Base-by-base conservation (phyloP, 2,113 vertebrate genomes). In the Pipa parva region DNA sequence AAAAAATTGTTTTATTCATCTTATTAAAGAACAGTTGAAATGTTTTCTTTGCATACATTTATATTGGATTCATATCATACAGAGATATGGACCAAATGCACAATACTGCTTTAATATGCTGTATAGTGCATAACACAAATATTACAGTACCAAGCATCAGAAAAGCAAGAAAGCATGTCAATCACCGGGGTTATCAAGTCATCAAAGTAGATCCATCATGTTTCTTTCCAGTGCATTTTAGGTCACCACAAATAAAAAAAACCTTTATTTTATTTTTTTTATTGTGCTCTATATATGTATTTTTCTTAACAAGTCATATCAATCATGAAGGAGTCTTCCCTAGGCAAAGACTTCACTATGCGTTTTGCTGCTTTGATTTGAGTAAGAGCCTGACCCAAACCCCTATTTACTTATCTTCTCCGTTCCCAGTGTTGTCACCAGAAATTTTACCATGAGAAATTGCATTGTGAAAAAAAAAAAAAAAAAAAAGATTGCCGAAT, bases 131-230 rank as follows among this genome's bases (percentile, higher is more conserved):
- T 83, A 84, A 80, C 81, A 79, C 80, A 88, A n/a, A 92, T 87
- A 87, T 90, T 87, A 93, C 89, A 85, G 89, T 91, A 89, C 84
- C 85, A 85, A 90, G 83, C 66, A 79, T 89, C 83, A n/a, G n/a
- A n/a, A 85, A 83, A 78, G 74, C 79, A 82, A 86, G 87, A 90
- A 84, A 42, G 87, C 85, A 85, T 84, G 39, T 79, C 80, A 83
- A 86, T 84, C 78, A 83, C 86, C 82, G 79, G 13, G 36, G 29
- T 83, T 83, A 81, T 84, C 84, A 85, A 85, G 81, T 86, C 86
- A 77, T 81, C 84, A 26, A 59, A 55, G 54, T 59, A 39, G 17
- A 59, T 72, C 77, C 74, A 83, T 78, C 77, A 79, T 76, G 79
- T n/a, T 80, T 84, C 78, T 80, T 82, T 82, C 87, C 88, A 90